These are phyloP conservation scores for Palaemon carinicauda DNA, from an alignment of 1,140 invertebrate species.

Conservation along the genomic window DNA sequence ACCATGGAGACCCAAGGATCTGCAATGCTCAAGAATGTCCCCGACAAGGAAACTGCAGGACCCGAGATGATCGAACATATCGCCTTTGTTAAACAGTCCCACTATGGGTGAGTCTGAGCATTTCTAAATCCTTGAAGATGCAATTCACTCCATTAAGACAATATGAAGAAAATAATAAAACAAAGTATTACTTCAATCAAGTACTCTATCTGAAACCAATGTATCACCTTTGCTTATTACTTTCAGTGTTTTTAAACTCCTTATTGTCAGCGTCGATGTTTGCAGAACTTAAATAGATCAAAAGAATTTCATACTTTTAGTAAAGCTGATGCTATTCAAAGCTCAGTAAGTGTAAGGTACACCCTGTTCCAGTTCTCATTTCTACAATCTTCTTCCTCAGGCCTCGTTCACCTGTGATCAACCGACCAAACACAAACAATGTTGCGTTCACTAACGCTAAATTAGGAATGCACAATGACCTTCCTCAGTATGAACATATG, in stretches of 20 bases:
- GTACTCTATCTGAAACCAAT: background rate
- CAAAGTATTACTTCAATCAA: background rate
- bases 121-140: background rate
- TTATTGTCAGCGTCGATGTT: too few relatives aligned
- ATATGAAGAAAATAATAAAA: too few relatives aligned
- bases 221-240: background rate
- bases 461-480: slow-evolving; percentile 75
- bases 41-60: slow-evolving; percentile 67
- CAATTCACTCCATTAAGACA: too few relatives aligned
- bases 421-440: slow-evolving; percentile 74
- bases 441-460: slow-evolving; percentile 75
- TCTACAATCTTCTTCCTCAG: background rate
- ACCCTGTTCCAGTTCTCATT: background rate
- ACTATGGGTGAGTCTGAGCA: slow-evolving; percentile 69
- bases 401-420: slow-evolving; percentile 66
- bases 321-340: too few relatives aligned
- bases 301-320: too few relatives aligned
- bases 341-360: too few relatives aligned
- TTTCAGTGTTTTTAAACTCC: too few relatives aligned
- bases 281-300: too few relatives aligned
- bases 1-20: slow-evolving; percentile 71
- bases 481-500: slow-evolving; percentile 78
- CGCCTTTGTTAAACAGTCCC: slow-evolving; percentile 73
- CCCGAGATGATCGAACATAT: slow-evolving; percentile 70
- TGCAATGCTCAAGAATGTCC: slow-evolving; percentile 70